These are phyloP conservation scores for Serilophus lunatus DNA, from an alignment of 2,113 vertebrate species.

Conservation along the genomic window DNA sequence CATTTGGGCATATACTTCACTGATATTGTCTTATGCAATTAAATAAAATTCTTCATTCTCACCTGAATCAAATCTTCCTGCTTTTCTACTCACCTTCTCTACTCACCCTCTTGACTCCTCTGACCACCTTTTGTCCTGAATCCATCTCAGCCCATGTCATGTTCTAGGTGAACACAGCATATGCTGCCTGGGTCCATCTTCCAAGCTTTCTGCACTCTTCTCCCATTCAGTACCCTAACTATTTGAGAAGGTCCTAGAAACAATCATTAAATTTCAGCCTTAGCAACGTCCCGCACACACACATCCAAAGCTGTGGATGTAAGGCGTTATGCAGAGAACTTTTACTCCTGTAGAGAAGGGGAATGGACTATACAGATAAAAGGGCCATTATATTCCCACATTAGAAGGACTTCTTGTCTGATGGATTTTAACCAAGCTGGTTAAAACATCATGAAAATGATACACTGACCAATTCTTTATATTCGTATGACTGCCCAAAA, in stretches of 20 bases:
- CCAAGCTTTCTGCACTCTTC: background rate
- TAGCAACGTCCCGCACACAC: background rate
- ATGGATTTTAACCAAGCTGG: conserved; percentile 33
- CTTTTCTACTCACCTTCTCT: background rate
- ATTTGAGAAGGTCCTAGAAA: background rate
- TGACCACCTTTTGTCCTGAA: background rate
- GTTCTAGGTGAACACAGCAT: background rate
- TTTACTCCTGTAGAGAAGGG: conserved; percentile 1
- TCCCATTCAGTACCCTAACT: background rate
- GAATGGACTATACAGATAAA: conserved; percentile 17
- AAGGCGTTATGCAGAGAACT: background rate
- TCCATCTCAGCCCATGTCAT: background rate
- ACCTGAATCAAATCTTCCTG: background rate
- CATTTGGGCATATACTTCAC: background rate
- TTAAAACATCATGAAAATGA: conserved; percentile 1
- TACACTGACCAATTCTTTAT: background rate
- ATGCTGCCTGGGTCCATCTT: background rate
- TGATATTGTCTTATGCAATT: background rate
- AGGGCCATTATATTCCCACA: conserved; percentile 27
- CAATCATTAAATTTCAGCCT: background rate
- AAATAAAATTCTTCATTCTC: background rate
- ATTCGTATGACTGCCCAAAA: background rate
- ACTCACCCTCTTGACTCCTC: background rate
- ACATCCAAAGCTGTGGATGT: background rate
- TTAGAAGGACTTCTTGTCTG: conserved; percentile 42